Evolutionary conservation across 2,113 vertebrate species (phyloP).

Genomic region (Merops nubicus): DNA sequence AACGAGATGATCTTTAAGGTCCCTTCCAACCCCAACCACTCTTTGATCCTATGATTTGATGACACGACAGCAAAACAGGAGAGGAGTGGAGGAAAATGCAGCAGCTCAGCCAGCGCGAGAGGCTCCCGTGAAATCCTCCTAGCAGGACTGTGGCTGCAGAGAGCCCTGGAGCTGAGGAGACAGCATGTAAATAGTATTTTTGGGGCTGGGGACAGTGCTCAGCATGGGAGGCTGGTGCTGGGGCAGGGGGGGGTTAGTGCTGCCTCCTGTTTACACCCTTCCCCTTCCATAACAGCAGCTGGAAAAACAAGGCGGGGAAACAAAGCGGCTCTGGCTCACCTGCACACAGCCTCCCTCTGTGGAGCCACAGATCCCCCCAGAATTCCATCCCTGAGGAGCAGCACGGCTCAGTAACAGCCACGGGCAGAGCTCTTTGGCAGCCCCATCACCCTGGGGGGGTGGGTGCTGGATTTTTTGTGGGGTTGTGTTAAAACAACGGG

Average conservation of each 20-base stretch:
- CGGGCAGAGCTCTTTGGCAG: neutral
- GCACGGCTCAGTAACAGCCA: neutral
- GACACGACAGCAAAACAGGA: neutral
- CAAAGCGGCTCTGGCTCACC: neutral
- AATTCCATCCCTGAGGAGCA: neutral
- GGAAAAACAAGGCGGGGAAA: neutral
- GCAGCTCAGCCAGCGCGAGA: neutral
- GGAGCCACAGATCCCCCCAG: neutral
- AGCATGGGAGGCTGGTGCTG: neutral
- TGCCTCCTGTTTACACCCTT: neutral
- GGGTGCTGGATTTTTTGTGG: neutral
- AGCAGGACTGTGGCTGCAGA: neutral
- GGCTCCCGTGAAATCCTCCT: neutral
- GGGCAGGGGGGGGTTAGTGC: neutral
- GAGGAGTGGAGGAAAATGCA: neutral
- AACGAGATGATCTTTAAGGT: neutral
- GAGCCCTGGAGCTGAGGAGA: neutral
- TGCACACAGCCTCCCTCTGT: neutral
- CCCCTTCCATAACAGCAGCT: neutral
- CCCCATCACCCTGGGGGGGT: rapidly evolving
- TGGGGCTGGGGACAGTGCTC: neutral
- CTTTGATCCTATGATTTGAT: neutral
- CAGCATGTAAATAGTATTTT: neutral
- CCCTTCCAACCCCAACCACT: neutral
- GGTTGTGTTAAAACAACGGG: neutral